These are phyloP conservation scores for Caenorhabditis parvicauda DNA, from an alignment of 2,888 invertebrate species.

Conservation along the genomic window DNA sequence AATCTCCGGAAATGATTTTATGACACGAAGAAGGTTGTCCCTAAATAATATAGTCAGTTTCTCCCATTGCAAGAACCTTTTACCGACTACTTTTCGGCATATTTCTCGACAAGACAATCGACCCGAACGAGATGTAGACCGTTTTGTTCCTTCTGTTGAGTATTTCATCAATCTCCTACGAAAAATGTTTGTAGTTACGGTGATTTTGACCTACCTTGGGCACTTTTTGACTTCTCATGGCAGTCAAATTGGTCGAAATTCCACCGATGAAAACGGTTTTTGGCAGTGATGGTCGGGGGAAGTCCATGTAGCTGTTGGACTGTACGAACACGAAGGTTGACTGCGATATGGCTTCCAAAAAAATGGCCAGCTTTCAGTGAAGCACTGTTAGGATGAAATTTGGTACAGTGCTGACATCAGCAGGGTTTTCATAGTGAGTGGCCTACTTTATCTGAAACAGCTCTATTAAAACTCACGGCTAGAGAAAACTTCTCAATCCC, in stretches of 20 bases:
- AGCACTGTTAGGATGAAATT: too few relatives aligned
- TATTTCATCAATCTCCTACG: slow-evolving; percentile 13
- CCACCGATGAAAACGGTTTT: slow-evolving; percentile 20
- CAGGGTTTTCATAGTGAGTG: too few relatives aligned
- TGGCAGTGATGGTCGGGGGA: slow-evolving; percentile 23
- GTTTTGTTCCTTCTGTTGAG: slow-evolving; percentile 8
- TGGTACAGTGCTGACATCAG: too few relatives aligned
- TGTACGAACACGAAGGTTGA: slow-evolving; percentile 21
- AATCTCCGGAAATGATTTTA: slow-evolving; percentile 22
- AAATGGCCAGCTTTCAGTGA: too few relatives aligned
- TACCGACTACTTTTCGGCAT: slow-evolving; percentile 11
- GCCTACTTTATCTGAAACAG: too few relatives aligned
- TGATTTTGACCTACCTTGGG: slow-evolving; percentile 6
- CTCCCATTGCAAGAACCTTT: not conserved
- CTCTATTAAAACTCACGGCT: too few relatives aligned
- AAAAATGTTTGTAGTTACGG: too few relatives aligned
- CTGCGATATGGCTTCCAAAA: too few relatives aligned
- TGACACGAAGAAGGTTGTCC: slow-evolving; percentile 10
- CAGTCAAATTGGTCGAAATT: slow-evolving; percentile 6
- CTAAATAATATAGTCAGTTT: slow-evolving; percentile 5
- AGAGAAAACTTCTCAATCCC: too few relatives aligned
- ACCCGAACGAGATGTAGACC: slow-evolving; percentile 19
- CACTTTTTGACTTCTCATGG: slow-evolving; percentile 1
- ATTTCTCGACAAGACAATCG: slow-evolving; percentile 11
- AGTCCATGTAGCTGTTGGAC: slow-evolving; percentile 26